These are phyloP conservation scores for Pristionchus japonicus DNA, from an alignment of 2,888 invertebrate species.

Conservation along the genomic window DNA sequence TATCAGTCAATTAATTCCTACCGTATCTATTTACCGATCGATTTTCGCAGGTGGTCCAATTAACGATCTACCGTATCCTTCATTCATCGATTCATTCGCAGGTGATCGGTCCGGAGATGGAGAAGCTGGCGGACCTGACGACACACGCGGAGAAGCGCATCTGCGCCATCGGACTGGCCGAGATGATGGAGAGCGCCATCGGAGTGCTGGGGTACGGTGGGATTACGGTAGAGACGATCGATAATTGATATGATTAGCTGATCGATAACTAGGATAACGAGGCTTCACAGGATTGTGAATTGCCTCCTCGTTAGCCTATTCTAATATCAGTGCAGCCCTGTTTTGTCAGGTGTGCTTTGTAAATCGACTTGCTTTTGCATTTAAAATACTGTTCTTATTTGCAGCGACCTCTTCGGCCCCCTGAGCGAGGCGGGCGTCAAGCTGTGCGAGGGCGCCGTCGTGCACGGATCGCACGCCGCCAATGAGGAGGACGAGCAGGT, in stretches of 20 bases:
- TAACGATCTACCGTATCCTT: neutral
- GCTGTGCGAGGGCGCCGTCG: conserved; percentile 55
- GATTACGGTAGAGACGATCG: neutral
- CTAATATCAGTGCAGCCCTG: no score
- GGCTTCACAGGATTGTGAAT: no score
- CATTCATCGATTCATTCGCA: neutral
- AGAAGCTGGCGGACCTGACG: conserved; percentile 84
- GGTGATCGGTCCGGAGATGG: conserved; percentile 54
- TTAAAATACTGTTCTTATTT: neutral
- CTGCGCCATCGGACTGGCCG: conserved; percentile 90
- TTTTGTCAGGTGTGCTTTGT: no score
- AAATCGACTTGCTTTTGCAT: neutral
- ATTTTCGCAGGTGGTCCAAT: neutral
- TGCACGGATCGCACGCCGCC: conserved; percentile 51
- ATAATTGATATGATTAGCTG: no score
- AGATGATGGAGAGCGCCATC: conserved; percentile 77
- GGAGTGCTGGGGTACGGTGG: neutral
- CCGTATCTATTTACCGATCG: neutral
- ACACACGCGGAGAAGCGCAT: conserved; percentile 89
- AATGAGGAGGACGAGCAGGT: conserved; percentile 60
- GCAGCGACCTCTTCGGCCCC: conserved; percentile 55
- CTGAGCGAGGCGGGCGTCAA: conserved; percentile 52
- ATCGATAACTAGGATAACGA: no score
- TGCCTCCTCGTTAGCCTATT: no score
- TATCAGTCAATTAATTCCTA: neutral